Percentiles rank a stretch among this genome's conserved stretches.
Conservation (phyloP, 2,797 vertebrate species). For the Gymnoscopelus braueri region DNA sequence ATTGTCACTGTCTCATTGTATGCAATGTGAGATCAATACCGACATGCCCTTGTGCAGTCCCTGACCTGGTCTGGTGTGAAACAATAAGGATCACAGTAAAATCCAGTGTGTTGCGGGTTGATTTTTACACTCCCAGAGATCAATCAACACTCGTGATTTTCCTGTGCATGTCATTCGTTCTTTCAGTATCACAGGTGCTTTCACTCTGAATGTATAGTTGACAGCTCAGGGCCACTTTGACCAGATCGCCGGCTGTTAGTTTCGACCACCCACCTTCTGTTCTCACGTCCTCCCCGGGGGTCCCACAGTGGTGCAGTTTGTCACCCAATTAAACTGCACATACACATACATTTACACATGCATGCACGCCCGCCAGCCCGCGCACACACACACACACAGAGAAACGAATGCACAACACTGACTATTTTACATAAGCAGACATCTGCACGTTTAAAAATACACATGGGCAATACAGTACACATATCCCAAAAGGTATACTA, state of each 20-base stretch:
- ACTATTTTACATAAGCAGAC: background rate
- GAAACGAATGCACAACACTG: conserved; percentile 26
- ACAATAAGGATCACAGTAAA: conserved; percentile 19
- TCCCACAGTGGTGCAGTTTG: no score
- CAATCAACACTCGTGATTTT: no score
- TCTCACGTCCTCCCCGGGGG: background rate
- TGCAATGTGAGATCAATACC: no score
- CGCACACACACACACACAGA: conserved; percentile 8
- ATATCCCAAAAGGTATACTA: background rate
- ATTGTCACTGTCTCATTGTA: no score
- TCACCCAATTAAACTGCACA: no score
- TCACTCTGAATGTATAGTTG: conserved; percentile 38
- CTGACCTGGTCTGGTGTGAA: conserved; percentile 35
- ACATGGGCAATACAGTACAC: background rate
- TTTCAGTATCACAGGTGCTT: conserved; percentile 31
- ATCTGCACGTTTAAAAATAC: conserved; percentile 4
- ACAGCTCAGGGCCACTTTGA: conserved; percentile 57
- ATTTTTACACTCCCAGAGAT: background rate
- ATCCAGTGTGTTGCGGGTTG: no score
- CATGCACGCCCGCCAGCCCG: background rate
- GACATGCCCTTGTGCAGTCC: background rate
- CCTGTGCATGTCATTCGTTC: no score
- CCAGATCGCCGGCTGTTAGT: conserved; percentile 23
- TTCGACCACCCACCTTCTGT: conserved; percentile 28
- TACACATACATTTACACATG: background rate